Evolutionary conservation across 2,797 vertebrate species (phyloP).

Genomic region (Myotis pilosus): DNA sequence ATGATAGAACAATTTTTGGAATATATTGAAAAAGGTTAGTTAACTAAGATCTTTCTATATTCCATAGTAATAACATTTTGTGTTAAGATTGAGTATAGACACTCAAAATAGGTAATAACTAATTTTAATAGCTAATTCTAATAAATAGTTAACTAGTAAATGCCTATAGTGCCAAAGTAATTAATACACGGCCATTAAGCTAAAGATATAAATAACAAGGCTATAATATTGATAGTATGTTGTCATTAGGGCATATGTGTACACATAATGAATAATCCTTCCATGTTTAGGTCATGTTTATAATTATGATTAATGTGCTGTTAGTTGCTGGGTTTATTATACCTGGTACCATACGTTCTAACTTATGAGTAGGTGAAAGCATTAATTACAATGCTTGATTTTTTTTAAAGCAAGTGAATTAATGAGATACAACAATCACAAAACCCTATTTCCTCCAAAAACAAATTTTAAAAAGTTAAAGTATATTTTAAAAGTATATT

Average conservation of each 20-base stretch:
- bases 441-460: neutral
- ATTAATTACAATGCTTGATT: neutral
- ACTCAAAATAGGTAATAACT: neutral
- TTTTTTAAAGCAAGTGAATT: constrained; percentile 16
- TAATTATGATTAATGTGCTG: neutral
- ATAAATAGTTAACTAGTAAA: constrained; percentile 9
- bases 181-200: neutral
- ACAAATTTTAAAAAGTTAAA: neutral
- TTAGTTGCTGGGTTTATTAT: constrained; percentile 9
- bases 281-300: neutral
- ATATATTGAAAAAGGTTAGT: neutral
- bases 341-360: neutral
- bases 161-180: neutral
- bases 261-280: neutral
- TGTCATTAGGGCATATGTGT: neutral
- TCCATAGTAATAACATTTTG: neutral
- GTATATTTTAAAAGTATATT: neutral
- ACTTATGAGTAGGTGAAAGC: neutral
- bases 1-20: neutral
- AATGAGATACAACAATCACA: neutral
- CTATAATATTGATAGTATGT: neutral
- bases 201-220: neutral
- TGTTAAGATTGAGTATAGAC: neutral
- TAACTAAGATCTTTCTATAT: neutral
- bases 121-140: constrained; percentile 16